A percentile compares a stretch with the other conserved stretches of the same genome.
Evolutionary conservation across 2,797 vertebrate genomes (phyloP).

Genomic region (Garrulus glandarius): DNA sequence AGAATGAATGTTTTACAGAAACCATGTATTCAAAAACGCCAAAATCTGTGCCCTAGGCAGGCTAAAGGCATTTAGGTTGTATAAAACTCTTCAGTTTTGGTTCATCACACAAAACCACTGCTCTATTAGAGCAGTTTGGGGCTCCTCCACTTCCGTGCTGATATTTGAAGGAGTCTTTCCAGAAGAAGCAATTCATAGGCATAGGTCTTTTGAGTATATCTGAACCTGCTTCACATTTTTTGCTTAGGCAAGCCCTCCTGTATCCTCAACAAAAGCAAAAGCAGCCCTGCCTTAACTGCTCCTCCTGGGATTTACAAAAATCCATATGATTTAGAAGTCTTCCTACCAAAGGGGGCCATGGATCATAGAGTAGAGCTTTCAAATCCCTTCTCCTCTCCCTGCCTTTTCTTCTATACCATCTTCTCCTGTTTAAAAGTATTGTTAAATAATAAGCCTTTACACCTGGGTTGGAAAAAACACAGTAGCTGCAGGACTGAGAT

Average conservation of each 20-base stretch:
- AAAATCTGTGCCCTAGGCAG: neutral
- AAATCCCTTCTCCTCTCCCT: neutral
- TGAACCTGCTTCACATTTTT: neutral
- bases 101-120: neutral
- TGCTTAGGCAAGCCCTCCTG: neutral
- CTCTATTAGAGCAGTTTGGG: neutral
- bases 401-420: neutral
- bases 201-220: neutral
- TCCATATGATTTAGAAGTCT: neutral
- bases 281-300: neutral
- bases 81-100: neutral
- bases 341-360: neutral
- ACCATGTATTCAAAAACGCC: neutral
- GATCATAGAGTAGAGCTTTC: neutral
- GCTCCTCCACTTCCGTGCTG: neutral
- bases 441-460: neutral
- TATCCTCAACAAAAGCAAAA: neutral
- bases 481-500: neutral
- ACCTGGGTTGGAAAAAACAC: neutral
- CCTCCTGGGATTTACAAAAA: neutral
- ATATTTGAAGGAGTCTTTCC: neutral
- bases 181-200: neutral
- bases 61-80: neutral
- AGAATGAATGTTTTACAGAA: neutral
- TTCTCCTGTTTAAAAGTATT: neutral